Conservation (phyloP, 2,113 vertebrate species). For the Gymnogyps californianus region DNA sequence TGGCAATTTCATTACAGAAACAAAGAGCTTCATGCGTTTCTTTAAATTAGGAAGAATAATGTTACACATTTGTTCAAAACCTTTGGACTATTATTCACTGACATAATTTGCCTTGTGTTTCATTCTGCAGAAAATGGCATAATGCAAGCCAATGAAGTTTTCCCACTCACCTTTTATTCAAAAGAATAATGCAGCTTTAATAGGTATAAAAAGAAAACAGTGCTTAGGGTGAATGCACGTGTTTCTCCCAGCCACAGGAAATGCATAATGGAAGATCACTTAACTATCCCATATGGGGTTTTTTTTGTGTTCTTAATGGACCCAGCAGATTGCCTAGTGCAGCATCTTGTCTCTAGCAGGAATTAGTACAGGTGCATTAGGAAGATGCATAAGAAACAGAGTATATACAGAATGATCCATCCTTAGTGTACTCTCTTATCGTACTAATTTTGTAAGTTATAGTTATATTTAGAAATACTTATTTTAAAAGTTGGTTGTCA, state of each 20-base stretch:
- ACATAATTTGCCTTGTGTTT: neutral
- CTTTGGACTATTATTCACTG: neutral
- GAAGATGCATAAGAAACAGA: neutral
- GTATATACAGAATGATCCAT: neutral
- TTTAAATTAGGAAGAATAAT: neutral
- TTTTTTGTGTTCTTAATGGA: neutral
- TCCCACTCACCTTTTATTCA: neutral
- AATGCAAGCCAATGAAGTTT: neutral
- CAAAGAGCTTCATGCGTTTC: neutral
- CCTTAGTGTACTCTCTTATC: neutral
- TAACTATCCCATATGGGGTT: neutral
- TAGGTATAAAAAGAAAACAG: neutral
- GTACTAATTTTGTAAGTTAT: neutral
- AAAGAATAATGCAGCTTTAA: neutral
- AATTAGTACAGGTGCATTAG: neutral
- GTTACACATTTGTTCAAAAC: neutral
- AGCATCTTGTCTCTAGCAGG: neutral
- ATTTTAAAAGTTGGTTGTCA: neutral
- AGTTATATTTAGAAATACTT: neutral
- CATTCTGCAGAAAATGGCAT: neutral
- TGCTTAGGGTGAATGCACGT: neutral
- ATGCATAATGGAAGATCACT: neutral
- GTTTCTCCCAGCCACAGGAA: neutral
- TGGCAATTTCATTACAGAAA: neutral
- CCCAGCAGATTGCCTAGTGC: neutral